Conservation (phyloP, 2,888 invertebrate species). For the Drosophila longiperda region DNA sequence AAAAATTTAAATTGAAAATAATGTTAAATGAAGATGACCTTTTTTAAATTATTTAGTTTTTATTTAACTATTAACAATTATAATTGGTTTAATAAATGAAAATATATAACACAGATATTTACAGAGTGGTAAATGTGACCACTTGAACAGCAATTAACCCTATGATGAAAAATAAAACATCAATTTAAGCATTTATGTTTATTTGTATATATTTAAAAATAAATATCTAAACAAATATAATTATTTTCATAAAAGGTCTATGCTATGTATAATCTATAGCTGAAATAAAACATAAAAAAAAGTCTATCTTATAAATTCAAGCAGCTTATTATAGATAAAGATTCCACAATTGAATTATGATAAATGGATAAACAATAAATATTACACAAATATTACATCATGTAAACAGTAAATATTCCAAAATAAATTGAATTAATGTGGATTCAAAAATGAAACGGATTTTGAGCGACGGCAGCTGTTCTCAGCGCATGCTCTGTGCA, state of each 20-base stretch:
- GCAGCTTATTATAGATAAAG: neutral
- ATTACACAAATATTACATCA: neutral
- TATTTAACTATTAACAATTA: neutral
- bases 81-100: neutral
- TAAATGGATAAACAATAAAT: neutral
- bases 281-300: neutral
- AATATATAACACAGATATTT: neutral
- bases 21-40: neutral
- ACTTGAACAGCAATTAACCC: no score
- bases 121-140: neutral
- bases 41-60: neutral
- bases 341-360: neutral
- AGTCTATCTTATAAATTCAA: neutral
- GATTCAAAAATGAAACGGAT: slow-evolving; percentile 11
- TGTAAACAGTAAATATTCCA: neutral
- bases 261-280: neutral
- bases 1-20: neutral
- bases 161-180: no score
- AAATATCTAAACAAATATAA: neutral
- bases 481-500: slow-evolving; percentile 64
- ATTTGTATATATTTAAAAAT: neutral
- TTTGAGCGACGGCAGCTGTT: slow-evolving; percentile 42
- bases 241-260: neutral
- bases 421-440: neutral
- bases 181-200: neutral